Evolutionary conservation across 2,888 invertebrate species (phyloP), one percentile per base, ranked within the genome.

Genomic region (Monoplex corrugatus): DNA sequence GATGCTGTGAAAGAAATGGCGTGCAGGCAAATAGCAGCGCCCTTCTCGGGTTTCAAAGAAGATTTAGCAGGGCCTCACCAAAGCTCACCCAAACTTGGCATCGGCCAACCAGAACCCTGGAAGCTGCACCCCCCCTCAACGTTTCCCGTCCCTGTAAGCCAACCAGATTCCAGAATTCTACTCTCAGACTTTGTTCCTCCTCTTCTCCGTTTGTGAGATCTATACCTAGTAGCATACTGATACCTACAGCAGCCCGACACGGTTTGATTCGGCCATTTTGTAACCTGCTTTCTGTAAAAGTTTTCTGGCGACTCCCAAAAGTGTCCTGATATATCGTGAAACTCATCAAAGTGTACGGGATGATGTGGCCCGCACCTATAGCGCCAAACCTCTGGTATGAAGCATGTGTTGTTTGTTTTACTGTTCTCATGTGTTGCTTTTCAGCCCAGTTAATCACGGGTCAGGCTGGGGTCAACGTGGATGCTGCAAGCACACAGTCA

Each of bases 321-420:
- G 38, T 72, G 43, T 72, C n/a, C 32, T 32, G 28, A 13, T 87
- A n/a, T 40, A 35, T 13, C 32, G 19, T 28, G 32, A 2, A 13
- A 40, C 8, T 16, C 45, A 50, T 35, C 23, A 40, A 23, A 40
- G 86, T 40, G 50, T 16, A n/a, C 82, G 68, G 32, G 87, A 91
- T 91, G 91, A 91, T 91, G 91, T 91, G 91, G 91, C 91, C 90
- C 8, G 83, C 90, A 5, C 90, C 91, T n/a, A 87, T 91, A 32
- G 89, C 90, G 91, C 90, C 16, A 91, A 91, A 85, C 90, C 90
- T 45, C 87, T 91, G 90, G 90, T 91, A 91, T 23, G n/a, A n/a
- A n/a, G n/a, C 40, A 89, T 63, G 80, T 89, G 82, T 44, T 85
- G 38, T 85, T 45, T 32, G 78, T 68, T 68, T 68, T 28, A 23